These are phyloP conservation scores for Caenorhabditis drosophilae DNA, from an alignment of 2,888 invertebrate species.

Conservation along the genomic window DNA sequence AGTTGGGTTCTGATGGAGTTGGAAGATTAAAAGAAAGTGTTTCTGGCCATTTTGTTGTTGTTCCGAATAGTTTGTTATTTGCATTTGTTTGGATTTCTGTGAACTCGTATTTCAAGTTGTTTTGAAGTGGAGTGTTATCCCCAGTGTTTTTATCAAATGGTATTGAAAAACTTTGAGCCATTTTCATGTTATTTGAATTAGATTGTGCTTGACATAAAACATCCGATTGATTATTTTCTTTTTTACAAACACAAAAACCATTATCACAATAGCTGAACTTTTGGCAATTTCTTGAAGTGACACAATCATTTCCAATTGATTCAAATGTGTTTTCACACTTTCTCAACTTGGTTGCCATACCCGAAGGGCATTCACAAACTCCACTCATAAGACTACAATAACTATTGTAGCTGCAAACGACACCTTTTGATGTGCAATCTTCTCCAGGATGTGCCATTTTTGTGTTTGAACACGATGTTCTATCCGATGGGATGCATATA, in stretches of 20 bases:
- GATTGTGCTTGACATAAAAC: conserved; percentile 5
- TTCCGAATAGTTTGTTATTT: conserved; percentile 28
- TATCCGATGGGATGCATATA: conserved; percentile 29
- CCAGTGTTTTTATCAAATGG: conserved; percentile 33
- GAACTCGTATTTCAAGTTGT: conserved; percentile 27
- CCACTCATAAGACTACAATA: conserved; percentile 61
- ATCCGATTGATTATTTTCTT: conserved; percentile 15
- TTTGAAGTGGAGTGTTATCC: conserved; percentile 33
- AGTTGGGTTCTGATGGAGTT: conserved; percentile 12
- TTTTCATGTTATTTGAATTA: conserved; percentile 18
- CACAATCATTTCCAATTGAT: conserved; percentile 58
- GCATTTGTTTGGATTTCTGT: conserved; percentile 16
- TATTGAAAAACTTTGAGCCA: conserved; percentile 34
- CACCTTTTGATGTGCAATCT: conserved; percentile 43
- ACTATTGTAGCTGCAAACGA: conserved; percentile 53
- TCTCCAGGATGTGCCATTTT: conserved; percentile 59
- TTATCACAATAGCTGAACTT: conserved; percentile 65
- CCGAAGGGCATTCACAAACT: conserved; percentile 66
- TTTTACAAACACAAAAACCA: conserved; percentile 60
- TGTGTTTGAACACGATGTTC: conserved; percentile 40
- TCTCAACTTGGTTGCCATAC: conserved; percentile 51
- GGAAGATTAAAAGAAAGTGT: conserved; percentile 15
- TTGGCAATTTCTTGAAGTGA: conserved; percentile 57
- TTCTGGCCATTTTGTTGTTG: conserved; percentile 34
- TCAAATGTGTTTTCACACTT: conserved; percentile 53